Evolutionary conservation across 2,888 invertebrate genomes (phyloP).

Genomic region (Argyresthia albistria): DNA sequence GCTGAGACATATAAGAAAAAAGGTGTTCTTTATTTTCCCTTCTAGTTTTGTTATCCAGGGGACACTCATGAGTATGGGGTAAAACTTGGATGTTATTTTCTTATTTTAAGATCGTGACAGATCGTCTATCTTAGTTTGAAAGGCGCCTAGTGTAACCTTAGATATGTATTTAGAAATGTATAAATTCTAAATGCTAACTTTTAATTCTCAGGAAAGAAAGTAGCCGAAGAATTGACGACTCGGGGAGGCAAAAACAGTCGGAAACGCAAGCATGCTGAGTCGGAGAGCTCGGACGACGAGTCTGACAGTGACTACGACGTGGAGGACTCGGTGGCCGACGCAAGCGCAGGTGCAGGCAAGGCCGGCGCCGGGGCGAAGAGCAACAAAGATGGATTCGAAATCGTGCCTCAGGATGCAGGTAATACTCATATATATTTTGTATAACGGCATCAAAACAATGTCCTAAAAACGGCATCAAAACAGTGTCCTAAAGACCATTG

Average conservation of each 20-base stretch:
- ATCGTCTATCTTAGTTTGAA: too few species aligned
- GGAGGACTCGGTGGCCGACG: constrained; percentile 39
- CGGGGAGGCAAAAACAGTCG: constrained; percentile 16
- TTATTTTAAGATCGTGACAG: too few species aligned
- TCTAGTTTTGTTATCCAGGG: too few species aligned
- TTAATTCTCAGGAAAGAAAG: constrained; percentile 34
- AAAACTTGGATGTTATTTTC: too few species aligned
- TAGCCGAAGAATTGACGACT: constrained; percentile 27
- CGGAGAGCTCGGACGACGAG: constrained; percentile 54
- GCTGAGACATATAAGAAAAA: constrained; percentile 80
- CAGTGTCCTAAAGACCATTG: too few species aligned
- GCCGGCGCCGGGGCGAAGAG: constrained; percentile 27
- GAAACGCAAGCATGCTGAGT: constrained; percentile 40
- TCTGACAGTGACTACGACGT: constrained; percentile 65
- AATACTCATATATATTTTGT: constrained; percentile 7
- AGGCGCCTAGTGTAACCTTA: too few species aligned
- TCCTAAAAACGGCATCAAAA: too few species aligned
- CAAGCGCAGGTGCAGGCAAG: constrained; percentile 23
- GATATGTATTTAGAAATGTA: too few species aligned
- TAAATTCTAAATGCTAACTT: background rate
- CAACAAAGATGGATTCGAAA: constrained; percentile 77
- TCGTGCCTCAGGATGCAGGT: constrained; percentile 75
- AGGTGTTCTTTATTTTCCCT: constrained; percentile 43
- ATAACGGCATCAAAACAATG: too few species aligned
- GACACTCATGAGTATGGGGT: too few species aligned